Evolutionary conservation across 1,140 invertebrate species (phyloP), one percentile per base, ranked within the genome.

Genomic region (Tetragonula clypearis): DNA sequence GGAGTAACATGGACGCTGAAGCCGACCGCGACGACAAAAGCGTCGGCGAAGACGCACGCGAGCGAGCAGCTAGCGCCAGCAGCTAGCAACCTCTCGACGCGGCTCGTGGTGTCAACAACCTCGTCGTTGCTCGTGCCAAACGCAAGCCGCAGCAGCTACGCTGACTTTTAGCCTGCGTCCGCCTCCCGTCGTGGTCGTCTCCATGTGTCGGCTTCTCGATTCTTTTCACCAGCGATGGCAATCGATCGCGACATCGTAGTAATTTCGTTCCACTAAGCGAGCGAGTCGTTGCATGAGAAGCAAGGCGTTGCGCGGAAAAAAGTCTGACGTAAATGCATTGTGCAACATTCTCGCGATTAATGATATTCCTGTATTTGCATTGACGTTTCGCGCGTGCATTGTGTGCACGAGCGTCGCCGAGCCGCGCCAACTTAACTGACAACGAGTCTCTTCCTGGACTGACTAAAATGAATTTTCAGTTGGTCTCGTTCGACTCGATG

Each of bases 61-160:
- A 56, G 12, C 53, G 76, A 86, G 85, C 87, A 86, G 78, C 83
- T 49, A 49, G 41, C 41, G 41, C 41, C 41, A 49, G 41, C 41
- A 49, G 41, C 41, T 49, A 49, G 41, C 41, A 49, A 19, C 17
- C 76, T 88, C 71, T 9, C 30, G 26, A 83, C 82, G 79, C 41
- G 6, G 56, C 56, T 58, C 84, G 84, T 91, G 80, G 92, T 93
- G 93, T 94, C 93, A 93, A 93, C 86, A 93, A 94, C 93, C 93
- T 92, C 88, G 81, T 81, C 85, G 86, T 74, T 86, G 80, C 72
- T 79, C 86, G 84, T 86, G 85, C 79, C 62, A 81, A 82, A 76
- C 71, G 83, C 12, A 53, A 53, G 53, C 75, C 21, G 35, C 26
- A 30, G 35, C 26, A 30, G 11, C 41, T 49, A 49, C 65, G 35